These are phyloP conservation scores for Propithecus perrieri DNA, from an alignment of 2,797 vertebrate species.

Conservation along the genomic window DNA sequence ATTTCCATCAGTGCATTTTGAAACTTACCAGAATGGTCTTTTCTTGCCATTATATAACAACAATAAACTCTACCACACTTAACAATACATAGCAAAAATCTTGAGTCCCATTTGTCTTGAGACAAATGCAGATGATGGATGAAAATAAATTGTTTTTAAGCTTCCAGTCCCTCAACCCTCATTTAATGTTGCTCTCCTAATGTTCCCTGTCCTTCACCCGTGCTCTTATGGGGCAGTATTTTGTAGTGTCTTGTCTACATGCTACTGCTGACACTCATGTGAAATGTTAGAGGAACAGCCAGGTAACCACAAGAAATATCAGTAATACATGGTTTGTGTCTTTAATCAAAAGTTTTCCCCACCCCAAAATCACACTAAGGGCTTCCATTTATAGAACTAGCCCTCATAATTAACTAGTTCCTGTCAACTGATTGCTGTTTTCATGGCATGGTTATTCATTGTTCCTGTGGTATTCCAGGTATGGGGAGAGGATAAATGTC, in stretches of 20 bases:
- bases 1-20: neutral
- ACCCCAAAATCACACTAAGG: neutral
- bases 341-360: neutral
- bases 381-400: neutral
- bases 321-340: accelerated
- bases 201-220: accelerated
- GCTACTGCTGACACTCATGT: accelerated
- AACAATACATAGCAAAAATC: neutral
- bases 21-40: neutral
- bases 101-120: neutral
- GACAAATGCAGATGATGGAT: neutral
- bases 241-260: accelerated
- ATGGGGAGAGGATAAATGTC: neutral
- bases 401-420: neutral
- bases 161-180: too few relatives aligned
- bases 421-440: neutral
- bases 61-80: neutral
- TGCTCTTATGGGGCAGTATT: accelerated
- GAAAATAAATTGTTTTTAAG: neutral
- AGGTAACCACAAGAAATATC: neutral
- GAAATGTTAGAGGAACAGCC: accelerated
- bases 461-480: neutral
- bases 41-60: neutral
- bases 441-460: neutral
- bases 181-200: accelerated